Percentiles rank a stretch among this genome's conserved stretches.
phyloP scores from a whole-genome alignment of 2,888 invertebrate species.

The Chymomyza caudatula region DNA sequence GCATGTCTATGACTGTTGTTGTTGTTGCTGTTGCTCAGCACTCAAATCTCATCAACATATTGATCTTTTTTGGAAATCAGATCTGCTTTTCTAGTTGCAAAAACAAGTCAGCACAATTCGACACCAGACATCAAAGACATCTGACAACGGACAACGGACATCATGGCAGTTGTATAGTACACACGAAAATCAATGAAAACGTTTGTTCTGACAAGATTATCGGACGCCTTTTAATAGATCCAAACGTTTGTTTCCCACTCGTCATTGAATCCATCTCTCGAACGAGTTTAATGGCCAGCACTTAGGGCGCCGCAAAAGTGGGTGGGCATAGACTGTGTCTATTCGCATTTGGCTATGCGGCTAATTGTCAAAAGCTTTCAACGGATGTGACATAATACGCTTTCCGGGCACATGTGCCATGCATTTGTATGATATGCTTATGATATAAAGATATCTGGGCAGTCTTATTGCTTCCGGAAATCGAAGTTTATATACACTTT shows the following conservation, averaged over 20 bases:
- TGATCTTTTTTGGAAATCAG: conserved; percentile 43
- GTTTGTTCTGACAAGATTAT: conserved; percentile 32
- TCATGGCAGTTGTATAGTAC: no score
- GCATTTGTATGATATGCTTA: not conserved
- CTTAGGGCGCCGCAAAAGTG: not conserved
- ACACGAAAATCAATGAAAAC: conserved; percentile 42
- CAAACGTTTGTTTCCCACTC: not conserved
- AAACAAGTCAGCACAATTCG: not conserved
- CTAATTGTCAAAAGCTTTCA: conserved; percentile 17
- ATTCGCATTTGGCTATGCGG: not conserved
- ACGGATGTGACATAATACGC: conserved; percentile 68
- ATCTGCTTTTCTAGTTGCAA: not conserved
- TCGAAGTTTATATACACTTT: not conserved
- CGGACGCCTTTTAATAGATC: not conserved
- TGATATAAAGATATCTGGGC: not conserved
- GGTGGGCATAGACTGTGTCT: not conserved
- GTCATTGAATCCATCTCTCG: not conserved
- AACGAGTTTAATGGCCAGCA: conserved; percentile 48
- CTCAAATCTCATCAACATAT: not conserved
- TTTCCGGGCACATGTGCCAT: not conserved
- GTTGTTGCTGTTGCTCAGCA: not conserved
- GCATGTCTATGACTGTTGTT: conserved; percentile 34
- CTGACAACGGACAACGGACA: not conserved
- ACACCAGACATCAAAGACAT: conserved; percentile 9
- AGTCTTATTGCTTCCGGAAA: not conserved